phyloP scores from a whole-genome alignment of 2,888 invertebrate species.

The Limulus polyphemus region DNA sequence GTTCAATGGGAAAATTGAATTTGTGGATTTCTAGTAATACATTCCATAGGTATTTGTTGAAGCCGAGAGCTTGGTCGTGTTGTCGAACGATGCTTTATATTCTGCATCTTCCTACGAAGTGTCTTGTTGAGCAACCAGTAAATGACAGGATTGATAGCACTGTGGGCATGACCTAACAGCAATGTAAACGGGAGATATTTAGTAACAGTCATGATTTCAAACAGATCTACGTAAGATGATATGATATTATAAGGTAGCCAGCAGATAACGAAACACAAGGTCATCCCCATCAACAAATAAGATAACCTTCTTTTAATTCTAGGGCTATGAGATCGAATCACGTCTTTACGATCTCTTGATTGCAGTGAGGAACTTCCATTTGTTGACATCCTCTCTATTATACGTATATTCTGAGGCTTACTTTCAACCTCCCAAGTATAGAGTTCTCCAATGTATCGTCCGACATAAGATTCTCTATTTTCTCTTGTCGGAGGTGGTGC shows the following conservation, averaged over 20 bases:
- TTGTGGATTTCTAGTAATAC: not conserved
- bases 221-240: slow-evolving; percentile 42
- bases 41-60: not conserved
- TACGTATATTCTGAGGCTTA: too few relatives aligned
- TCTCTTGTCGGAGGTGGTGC: too few relatives aligned
- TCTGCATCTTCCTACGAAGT: slow-evolving; percentile 24
- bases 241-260: slow-evolving; percentile 64
- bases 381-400: too few relatives aligned
- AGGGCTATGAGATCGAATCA: not conserved
- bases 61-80: not conserved
- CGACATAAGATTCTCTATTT: too few relatives aligned
- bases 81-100: not conserved
- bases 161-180: slow-evolving; percentile 59
- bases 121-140: slow-evolving; percentile 58
- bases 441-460: too few relatives aligned
- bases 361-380: too few relatives aligned
- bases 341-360: too few relatives aligned
- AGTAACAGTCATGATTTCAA: slow-evolving; percentile 42
- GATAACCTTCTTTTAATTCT: slow-evolving; percentile 58
- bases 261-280: slow-evolving; percentile 59
- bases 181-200: slow-evolving; percentile 42
- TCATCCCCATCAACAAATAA: slow-evolving; percentile 51
- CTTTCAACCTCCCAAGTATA: too few relatives aligned
- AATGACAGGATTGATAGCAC: slow-evolving; percentile 63
- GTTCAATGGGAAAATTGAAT: not conserved